Conservation (phyloP, 2,888 invertebrate species). For the Baccha elongata region DNA sequence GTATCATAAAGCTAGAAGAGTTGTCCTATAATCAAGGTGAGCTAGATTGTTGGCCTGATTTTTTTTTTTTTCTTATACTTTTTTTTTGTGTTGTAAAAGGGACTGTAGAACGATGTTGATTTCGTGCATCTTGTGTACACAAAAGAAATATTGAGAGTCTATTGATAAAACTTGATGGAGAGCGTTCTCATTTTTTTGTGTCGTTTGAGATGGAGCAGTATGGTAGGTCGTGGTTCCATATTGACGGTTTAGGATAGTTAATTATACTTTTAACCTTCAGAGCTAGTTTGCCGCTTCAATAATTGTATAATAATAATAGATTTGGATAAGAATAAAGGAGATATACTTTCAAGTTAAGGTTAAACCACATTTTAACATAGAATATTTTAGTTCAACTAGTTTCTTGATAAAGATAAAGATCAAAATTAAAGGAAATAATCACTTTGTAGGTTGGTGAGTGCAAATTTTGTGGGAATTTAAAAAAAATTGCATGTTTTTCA, state of each 20-base stretch:
- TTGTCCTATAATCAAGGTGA: conserved; percentile 52
- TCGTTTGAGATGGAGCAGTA: not conserved
- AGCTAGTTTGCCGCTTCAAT: not conserved
- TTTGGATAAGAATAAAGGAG: not conserved
- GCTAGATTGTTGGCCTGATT: conserved; percentile 34
- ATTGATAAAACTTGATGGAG: conserved; percentile 34
- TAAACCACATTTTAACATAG: too few species aligned
- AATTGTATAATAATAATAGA: not conserved
- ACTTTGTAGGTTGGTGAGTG: too few species aligned
- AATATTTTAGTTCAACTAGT: too few species aligned
- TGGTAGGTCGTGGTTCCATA: conserved; percentile 19
- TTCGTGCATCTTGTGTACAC: conserved; percentile 25
- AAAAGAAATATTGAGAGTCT: conserved; percentile 4
- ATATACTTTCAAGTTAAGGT: too few species aligned
- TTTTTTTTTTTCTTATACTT: not conserved
- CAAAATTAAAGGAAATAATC: too few species aligned
- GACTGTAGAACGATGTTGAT: conserved; percentile 1
- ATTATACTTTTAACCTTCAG: not conserved
- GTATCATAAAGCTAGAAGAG: not conserved
- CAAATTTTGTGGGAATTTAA: too few species aligned
- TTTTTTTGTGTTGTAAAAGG: conserved; percentile 1
- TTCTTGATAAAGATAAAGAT: too few species aligned
- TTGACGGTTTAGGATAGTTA: not conserved
- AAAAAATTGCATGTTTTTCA: too few species aligned
- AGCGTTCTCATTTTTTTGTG: conserved; percentile 12